Base-by-base conservation (phyloP, 2,888 invertebrate species). In the Tuberolachnus salignus region DNA sequence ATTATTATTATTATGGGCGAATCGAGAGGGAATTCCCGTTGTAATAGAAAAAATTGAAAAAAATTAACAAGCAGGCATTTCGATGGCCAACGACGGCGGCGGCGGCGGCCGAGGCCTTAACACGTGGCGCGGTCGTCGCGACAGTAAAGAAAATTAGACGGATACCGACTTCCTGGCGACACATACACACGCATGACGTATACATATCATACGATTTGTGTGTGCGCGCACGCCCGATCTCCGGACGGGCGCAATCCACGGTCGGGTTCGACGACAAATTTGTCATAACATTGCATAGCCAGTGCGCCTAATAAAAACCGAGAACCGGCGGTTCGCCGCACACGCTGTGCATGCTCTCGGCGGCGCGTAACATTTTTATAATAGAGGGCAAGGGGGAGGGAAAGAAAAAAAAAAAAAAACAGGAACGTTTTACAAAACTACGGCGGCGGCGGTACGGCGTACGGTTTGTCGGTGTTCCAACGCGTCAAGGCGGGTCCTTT, bases 401-500 rank as follows among this genome's bases (percentile, higher is more conserved):
- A 4, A 14, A 42, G 3, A 13, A 23, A 1, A 49, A 8, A 49
- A 11, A 34, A 10, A 51, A 61, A 16, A 9, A 23, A 64, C 63
- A 74, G 53, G 44, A 74, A 64, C 63, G 53, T 74, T 64, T 73
- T 26, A 4, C 11, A 8, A 63, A 73, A 64, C 23, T 9, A 49
- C 51, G 11, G 49, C 51, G 67, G 44, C 67, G 23, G 49, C 44
- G 34, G 6, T 23, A 21, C 26, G 14, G 49, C 55, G 19, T 10
- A 21, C 66, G 34, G 75, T 67, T 63, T 67, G 75, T 66, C 75
- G 67, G 75, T 69, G 78, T 78, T 78, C 78, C 78, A 69, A 78
- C 78, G 75, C 75, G 75, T 75, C 78, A 69, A 78, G 78, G 78
- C 78, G 78, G 78, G 78, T 78, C 67, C 67, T 78, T 78, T 49